Conservation (phyloP, 2,797 vertebrate species). For the Chelmon rostratus region DNA sequence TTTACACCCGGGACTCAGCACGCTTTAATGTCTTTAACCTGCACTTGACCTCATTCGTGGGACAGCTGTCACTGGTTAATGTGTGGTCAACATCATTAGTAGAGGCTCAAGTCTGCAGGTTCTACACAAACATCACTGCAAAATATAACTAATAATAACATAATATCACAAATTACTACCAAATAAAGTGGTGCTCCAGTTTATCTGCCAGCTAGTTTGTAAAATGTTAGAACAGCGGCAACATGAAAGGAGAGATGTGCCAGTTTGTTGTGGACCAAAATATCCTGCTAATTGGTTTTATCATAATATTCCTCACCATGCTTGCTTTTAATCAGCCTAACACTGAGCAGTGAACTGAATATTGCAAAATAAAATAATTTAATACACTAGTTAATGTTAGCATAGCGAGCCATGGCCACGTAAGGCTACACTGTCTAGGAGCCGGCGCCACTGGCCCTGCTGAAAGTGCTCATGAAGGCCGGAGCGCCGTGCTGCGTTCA, state of each 20-base stretch:
- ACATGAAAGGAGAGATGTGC: not conserved
- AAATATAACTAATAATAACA: not conserved
- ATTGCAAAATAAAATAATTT: not conserved
- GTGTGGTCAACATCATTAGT: slow-evolving; percentile 27
- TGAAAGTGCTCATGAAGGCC: not conserved
- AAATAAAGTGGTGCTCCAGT: not conserved
- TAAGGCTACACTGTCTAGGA: not conserved
- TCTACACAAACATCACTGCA: not conserved
- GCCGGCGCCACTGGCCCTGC: not conserved
- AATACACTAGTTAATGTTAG: not conserved
- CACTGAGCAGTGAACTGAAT: not conserved
- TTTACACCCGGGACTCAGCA: not conserved
- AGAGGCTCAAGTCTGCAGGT: slow-evolving; percentile 1
- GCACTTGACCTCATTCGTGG: slow-evolving; percentile 17
- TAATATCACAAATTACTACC: not conserved
- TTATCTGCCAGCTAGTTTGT: not conserved
- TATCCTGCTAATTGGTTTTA: too few relatives aligned
- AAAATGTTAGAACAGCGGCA: not conserved
- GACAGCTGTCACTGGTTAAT: slow-evolving; percentile 54
- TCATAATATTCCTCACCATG: too few relatives aligned
- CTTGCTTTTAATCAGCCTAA: too few relatives aligned
- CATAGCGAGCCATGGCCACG: too few relatives aligned
- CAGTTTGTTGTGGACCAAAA: not conserved
- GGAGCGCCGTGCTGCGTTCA: not conserved
- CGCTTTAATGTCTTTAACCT: slow-evolving; percentile 11